Base-by-base conservation (phyloP, 2,113 vertebrate species). In the Crypturellus undulatus region DNA sequence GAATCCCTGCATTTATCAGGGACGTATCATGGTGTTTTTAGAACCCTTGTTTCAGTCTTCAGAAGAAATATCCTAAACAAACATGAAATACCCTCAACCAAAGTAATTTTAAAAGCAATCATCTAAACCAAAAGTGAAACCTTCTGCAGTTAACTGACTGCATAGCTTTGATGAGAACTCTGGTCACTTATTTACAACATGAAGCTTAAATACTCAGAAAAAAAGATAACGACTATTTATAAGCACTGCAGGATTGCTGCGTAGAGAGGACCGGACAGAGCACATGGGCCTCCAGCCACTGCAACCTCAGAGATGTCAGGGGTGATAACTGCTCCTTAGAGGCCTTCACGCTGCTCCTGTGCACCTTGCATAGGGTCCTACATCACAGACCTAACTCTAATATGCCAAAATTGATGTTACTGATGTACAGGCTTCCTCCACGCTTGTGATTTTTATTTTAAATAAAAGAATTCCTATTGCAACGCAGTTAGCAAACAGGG, bases 231-330 rank as follows among this genome's bases (percentile, higher is more conserved):
- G 62, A 16, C 5, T 22, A 2, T 20, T 45, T 2, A 0, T 5
- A 25, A 54, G 64, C 0, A 2, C 2, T 25, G 60, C 43, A 60
- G 64, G 47, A 17, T 10, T 8, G n/a, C 36, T 36, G 0, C 0
- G 5, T 0, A 13, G 8, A 36, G 49, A 34, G 12, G 42, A 79
- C 1, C 21, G 36, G 54, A 19, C 3, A 0, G 10, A 28, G 12
- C 15, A 26, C 25, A 36, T 3, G 28, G 56, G 38, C 54, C 51
- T 78, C 24, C 65, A 56, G 32, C 38, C 56, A 1, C 51, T 0
- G 21, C 60, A 24, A 36, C 76, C 67, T 62, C 92, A 32, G 80
- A 58, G 49, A 34, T 28, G 43, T 4, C 59, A 47, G 3, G 0
- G 0, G 2, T 2, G 45, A 30, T n/a, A 63, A 20, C 28, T 4